Evolutionary conservation across 2,797 vertebrate genomes (phyloP), one percentile per base, ranked within the genome.

Genomic region (Manis javanica): DNA sequence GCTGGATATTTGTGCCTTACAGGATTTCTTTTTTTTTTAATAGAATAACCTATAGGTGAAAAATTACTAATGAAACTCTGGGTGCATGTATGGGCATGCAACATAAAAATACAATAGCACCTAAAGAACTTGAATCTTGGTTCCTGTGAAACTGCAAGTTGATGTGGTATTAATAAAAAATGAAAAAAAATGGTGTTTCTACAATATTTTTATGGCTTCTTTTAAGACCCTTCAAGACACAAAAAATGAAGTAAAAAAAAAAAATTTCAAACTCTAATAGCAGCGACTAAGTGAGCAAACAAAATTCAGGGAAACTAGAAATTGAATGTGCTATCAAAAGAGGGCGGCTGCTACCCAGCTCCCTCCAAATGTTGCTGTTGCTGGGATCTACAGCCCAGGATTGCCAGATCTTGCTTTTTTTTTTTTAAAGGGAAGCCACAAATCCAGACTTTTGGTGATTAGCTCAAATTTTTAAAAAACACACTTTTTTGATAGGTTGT

Each of bases 281-380:
- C 26, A 77, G 24, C 96, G 88, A 92, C 71, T 53, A 87, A 94
- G 53, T 95, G 31, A 95, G 75, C 71, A 85, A 83, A 71, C 72
- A 92, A 13, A 89, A 79, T 69, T 69, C 39, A 31, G 53, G 24
- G 49, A 5, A 87, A 26, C 51, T 91, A 69, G 87, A 86, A 87
- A 87, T 95, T 94, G n/a, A 57, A 74, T 64, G 34, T 81, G 39
- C 46, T 93, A 7, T 96, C 77, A 95, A 37, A 97, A 91, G 66
- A 90, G 66, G 61, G 55, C 88, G 87, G 37, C 88, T 92, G 81
- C 66, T 88, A 11, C n/a, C 74, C n/a, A 51, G 34, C 51, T 92
- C 42, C 63, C 23, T 90, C 68, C 66, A 90, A 77, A 92, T 94
- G 55, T 88, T 94, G 71, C 42, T 87, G 0, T 93, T 96, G 82